Evolutionary conservation across 2,113 vertebrate genomes (phyloP), one percentile per base, ranked within the genome.

Genomic region (Neogobius melanostomus): DNA sequence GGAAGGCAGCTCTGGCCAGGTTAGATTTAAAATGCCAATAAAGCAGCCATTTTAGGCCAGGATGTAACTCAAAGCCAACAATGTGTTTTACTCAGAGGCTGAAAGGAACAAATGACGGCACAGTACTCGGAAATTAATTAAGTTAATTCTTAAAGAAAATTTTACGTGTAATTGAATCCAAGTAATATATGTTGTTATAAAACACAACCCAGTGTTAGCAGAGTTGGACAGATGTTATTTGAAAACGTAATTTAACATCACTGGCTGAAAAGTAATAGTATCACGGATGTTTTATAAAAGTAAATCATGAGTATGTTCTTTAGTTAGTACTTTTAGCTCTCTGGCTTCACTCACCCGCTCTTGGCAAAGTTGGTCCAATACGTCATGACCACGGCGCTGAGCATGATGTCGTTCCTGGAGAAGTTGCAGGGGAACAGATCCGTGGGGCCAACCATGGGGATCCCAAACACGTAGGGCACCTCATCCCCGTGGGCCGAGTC

Each of bases 331-430:
- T 36, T 36, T 36, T 36, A 36, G 28, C 28, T 3, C 28, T 36
- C 28, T 36, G 28, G 6, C 21, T 21, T 5, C 44, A n/a, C 95
- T 96, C 92, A 99, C 98, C 98, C 97, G 5, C 96, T 99, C 91
- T 99, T 99, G 84, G 98, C 98, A 69, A 99, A 99, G 91, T 99
- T 99, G 88, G 97, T 99, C 98, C 98, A 99, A 81, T 98, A 99
- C 14, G 98, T 99, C 98, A 99, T 99, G 64, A 99, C 98, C 11
- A 99, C 98, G 0, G 98, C 98, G 0, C 98, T 99, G 77, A 99
- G 95, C 98, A 99, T 99, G 83, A 99, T 93, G 1, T 99, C 98
- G 0, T 99, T 99, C 90, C 96, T 95, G 89, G 97, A 98, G 90
- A 99, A 99, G 91, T 99, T 99, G 85, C 97, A 99, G 71, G 98